Base-by-base conservation (phyloP, 2,888 invertebrate species). In the Scaptomyza polygonia region DNA sequence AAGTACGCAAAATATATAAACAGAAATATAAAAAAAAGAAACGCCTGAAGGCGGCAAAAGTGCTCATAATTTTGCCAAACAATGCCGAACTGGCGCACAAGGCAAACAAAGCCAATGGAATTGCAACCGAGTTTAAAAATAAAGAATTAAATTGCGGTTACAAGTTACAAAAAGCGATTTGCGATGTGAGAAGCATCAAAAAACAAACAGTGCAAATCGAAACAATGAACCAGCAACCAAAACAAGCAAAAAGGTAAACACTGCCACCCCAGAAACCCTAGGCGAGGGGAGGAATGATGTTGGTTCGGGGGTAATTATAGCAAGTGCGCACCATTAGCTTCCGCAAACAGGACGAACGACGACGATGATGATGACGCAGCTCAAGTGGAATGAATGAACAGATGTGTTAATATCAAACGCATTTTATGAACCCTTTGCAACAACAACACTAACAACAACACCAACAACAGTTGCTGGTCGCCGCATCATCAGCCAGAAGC, bases 351-450 rank as follows among this genome's bases (percentile, higher is more conserved):
- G 70, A 44, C 27, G 58, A 57, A 59, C 57, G 66, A 14, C 61
- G 59, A 16, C 61, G 61, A 62, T 36, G 66, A 57, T 55, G 65
- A 62, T 68, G 80, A 64, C 69, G 77, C 84, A 81, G 76, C 85
- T 90, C 88, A 90, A 90, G 90, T 89, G 89, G 90, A 90, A 89
- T 89, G 89, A 89, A 88, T 77, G 90, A 91, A 91, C 91, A 91
- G 91, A 91, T 91, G 91, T 91, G 91, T 90, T 91, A 89, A 90
- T 90, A 88, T 88, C 90, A 87, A 89, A 89, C 89, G 86, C 86
- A 89, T 90, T 89, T 86, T 43, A 47, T 56, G 79, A 88, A 90
- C 90, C 90, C 88, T 89, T 90, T 89, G 88, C 84, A 67, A 52
- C 49, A 74, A 61, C 47, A 68, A 56, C 65, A 61, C 64, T 76